Evolutionary conservation across 2,888 invertebrate genomes (phyloP), one percentile per base, ranked within the genome.

Genomic region (Dinocampus coccinellae): DNA sequence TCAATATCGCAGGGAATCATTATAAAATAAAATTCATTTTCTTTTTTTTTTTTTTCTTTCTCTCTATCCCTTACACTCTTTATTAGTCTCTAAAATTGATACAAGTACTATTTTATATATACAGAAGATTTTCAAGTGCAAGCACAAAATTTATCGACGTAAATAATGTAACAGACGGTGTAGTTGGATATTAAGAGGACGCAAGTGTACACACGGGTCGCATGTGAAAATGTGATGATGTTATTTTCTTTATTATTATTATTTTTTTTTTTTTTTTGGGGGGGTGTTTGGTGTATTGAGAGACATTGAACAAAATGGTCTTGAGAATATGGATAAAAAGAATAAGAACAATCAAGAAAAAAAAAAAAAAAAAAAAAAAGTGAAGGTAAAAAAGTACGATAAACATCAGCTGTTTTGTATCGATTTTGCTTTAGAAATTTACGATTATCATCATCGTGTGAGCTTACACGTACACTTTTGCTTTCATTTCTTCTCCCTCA

Each of bases 381-480:
- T 20, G 62, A 52, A 60, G 66, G n/a, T n/a, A n/a, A n/a, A n/a
- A n/a, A n/a, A n/a, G n/a, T n/a, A n/a, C n/a, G n/a, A n/a, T n/a
- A n/a, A n/a, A 47, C 39, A 24, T 42, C 57, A 53, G 63, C 39
- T 29, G 53, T n/a, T 34, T 47, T 73, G n/a, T n/a, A 73, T 73
- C 64, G 73, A 73, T 73, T 73, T 36, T 60, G 34, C 20, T 63
- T 68, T 42, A 71, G n/a, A 71, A 71, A 73, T 73, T 73, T 73
- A 73, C 68, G 73, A 73, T n/a, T n/a, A n/a, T n/a, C n/a, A n/a
- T n/a, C n/a, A n/a, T n/a, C n/a, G n/a, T n/a, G n/a, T 26, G 47
- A 39, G 36, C 20, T 53, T 61, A 61, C 16, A 36, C 29, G 39
- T 36, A 53, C 53, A 9, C 29, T 22, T 26, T 57, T 64, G 64